These are phyloP conservation scores for Phalloptychus januarius DNA, from an alignment of 2,797 vertebrate genomes.

Conservation along the genomic window DNA sequence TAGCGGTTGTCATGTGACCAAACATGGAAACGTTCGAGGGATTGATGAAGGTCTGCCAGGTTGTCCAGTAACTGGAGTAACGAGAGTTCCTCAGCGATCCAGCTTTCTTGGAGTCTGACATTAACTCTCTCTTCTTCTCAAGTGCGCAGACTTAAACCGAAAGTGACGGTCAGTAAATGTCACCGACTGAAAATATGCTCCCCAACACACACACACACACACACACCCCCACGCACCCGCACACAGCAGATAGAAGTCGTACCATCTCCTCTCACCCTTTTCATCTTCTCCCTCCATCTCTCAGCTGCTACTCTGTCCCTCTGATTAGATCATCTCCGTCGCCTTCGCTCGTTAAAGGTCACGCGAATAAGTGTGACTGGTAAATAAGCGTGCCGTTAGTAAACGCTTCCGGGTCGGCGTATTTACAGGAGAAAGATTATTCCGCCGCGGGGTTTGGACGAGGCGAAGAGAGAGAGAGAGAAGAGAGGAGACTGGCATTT, in stretches of 20 bases:
- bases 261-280: slow-evolving; percentile 39
- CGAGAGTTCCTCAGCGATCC: not conserved
- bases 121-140: slow-evolving; percentile 9
- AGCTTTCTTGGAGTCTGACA: not conserved
- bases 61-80: not conserved
- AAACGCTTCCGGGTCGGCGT: slow-evolving; percentile 15
- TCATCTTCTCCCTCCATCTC: slow-evolving; percentile 50
- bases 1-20: not conserved
- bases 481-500: slow-evolving; percentile 45
- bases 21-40: not conserved
- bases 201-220: slow-evolving; percentile 6
- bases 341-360: slow-evolving; percentile 61
- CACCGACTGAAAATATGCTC: slow-evolving; percentile 42
- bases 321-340: slow-evolving; percentile 63
- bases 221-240: not conserved
- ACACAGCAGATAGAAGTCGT: slow-evolving; percentile 20
- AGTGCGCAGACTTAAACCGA: slow-evolving; percentile 27
- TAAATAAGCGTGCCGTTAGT: slow-evolving; percentile 50
- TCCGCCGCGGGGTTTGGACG: not conserved
- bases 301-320: slow-evolving; percentile 45
- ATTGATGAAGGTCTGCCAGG: not conserved
- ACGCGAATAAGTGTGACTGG: slow-evolving; percentile 46
- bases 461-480: not conserved
- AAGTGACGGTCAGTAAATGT: slow-evolving; percentile 56
- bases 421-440: slow-evolving; percentile 15